Evolutionary conservation across 2,797 vertebrate species (phyloP).

Genomic region (Steatocranus sp.): DNA sequence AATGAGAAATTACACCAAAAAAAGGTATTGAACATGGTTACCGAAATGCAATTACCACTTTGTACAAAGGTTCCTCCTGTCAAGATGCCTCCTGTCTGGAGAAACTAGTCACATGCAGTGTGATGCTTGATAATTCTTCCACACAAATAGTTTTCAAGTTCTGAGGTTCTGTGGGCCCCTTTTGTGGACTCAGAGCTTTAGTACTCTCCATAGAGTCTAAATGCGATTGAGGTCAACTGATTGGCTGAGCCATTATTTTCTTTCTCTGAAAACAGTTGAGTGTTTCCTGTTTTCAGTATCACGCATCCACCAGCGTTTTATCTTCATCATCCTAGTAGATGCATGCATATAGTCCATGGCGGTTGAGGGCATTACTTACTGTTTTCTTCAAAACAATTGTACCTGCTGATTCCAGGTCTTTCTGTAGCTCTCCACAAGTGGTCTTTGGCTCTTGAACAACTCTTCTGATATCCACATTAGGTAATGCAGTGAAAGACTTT

Average conservation of each 20-base stretch:
- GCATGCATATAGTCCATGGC: background rate
- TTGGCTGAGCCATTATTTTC: background rate
- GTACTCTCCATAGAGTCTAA: background rate
- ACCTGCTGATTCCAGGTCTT: background rate
- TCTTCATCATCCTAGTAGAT: background rate
- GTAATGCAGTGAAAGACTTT: background rate
- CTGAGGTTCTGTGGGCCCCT: background rate
- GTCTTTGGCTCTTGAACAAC: background rate
- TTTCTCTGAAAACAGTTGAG: background rate
- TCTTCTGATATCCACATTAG: background rate
- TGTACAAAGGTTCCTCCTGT: too few relatives aligned
- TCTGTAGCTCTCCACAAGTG: background rate
- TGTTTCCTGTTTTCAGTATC: background rate
- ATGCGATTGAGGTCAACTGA: rapidly evolving
- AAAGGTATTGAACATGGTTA: background rate
- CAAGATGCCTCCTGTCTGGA: background rate
- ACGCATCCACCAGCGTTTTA: background rate
- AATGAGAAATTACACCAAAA: background rate
- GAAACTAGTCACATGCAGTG: background rate
- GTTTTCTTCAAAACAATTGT: background rate
- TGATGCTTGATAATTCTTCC: background rate
- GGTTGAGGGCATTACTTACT: background rate
- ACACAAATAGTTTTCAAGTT: background rate
- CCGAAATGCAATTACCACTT: background rate
- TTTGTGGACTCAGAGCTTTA: background rate